Evolutionary conservation across 2,888 invertebrate species (phyloP), one percentile per base, ranked within the genome.

Genomic region (Drosophila subsilvestris): DNA sequence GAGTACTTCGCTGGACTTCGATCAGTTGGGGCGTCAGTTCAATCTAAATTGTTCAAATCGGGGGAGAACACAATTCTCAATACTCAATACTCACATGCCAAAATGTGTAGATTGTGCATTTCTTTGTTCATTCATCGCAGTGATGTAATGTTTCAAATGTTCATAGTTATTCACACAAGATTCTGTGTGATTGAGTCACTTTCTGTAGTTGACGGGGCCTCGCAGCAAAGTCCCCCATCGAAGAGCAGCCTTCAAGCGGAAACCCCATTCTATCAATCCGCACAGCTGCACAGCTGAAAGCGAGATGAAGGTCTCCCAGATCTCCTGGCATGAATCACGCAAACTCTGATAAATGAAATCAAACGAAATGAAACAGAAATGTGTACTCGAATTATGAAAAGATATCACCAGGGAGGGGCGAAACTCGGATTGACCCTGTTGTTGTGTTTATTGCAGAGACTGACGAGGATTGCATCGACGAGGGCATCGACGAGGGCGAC

Each of bases 381-480:
- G 32, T 12, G 32, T 5, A 12, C 12, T 12, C 1, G 32, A 25
- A 6, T 6, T 27, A 20, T 27, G 12, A 27, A 55, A 45, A 25
- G 12, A 42, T 55, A 27, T 37, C n/a, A 10, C 14, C 12, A 5
- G 12, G 12, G 4, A 32, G 32, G 12, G 32, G 32, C 3, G 9
- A 29, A 10, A 3, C 14, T 20, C 20, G 10, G 10, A 8, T 37
- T 12, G 7, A 6, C 10, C 2, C 9, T 17, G 10, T 37, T 44
- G 17, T 25, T 42, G 8, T 54, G 42, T 25, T 56, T 60, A 32
- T 90, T 89, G 12, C 93, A 89, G 96, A 96, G 92, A 95, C 95
- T 12, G 96, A 97, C 88, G 97, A 97, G 91, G 97, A 97, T 93
- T 97, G 97, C 73, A 97, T 97, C 90, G 98, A 97, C 93, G 93